A percentile compares a stretch with the other conserved stretches of the same genome.
phyloP scores from a whole-genome alignment of 2,888 invertebrate species.

The Melolontha melolontha region DNA sequence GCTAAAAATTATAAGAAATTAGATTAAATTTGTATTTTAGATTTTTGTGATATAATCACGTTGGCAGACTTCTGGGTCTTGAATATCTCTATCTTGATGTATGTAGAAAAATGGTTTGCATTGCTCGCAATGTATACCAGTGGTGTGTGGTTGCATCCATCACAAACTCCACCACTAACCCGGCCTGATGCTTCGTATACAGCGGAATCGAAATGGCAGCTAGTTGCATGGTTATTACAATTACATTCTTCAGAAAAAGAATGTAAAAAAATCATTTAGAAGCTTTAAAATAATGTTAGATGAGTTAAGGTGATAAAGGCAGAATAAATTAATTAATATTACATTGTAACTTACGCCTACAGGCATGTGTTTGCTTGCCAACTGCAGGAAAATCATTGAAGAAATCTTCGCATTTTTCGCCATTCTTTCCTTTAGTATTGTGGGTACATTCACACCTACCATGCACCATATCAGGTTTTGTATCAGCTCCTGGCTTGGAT shows the following conservation, averaged over 20 bases:
- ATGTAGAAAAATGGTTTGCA: conserved; percentile 95
- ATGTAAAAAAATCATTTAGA: too few relatives aligned
- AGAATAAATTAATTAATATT: too few relatives aligned
- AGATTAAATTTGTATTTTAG: too few relatives aligned
- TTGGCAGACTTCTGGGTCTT: conserved; percentile 90
- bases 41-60: conserved; percentile 67
- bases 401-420: conserved; percentile 96
- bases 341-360: conserved; percentile 75
- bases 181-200: conserved; percentile 91
- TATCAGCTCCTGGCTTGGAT: conserved; percentile 79
- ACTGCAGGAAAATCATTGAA: conserved; percentile 97
- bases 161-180: conserved; percentile 97
- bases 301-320: too few relatives aligned
- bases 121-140: conserved; percentile 96
- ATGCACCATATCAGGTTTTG: conserved; percentile 92
- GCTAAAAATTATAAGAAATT: conserved; percentile 65
- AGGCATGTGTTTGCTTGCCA: conserved; percentile 93
- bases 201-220: conserved; percentile 95
- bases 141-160: conserved; percentile 96
- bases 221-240: conserved; percentile 92
- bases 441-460: conserved; percentile 98
- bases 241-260: conserved; percentile 76
- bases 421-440: conserved; percentile 95
- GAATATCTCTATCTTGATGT: conserved; percentile 84
- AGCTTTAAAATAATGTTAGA: too few relatives aligned